phyloP scores from a whole-genome alignment of 2,113 vertebrate genomes.

The Colistium nudipinnis region DNA sequence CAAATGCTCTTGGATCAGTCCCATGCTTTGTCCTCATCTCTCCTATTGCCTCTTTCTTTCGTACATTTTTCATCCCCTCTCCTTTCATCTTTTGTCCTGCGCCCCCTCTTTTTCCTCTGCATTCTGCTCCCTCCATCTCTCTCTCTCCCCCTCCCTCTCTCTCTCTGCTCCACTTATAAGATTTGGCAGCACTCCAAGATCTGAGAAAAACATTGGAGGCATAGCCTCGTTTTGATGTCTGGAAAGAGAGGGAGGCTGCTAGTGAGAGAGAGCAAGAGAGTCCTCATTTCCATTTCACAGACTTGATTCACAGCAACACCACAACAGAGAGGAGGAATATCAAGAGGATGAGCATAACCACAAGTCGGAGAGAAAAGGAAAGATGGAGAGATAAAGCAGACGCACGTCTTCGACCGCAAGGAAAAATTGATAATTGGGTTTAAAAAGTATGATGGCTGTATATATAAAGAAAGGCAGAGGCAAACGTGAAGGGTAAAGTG shows the following conservation, averaged over 20 bases:
- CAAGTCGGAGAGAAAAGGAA: constrained; percentile 70
- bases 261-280: constrained; percentile 66
- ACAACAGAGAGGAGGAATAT: constrained; percentile 58
- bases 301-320: constrained; percentile 62
- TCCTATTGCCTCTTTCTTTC: constrained; percentile 63
- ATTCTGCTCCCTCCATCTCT: constrained; percentile 64
- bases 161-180: constrained; percentile 79
- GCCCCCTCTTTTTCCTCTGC: constrained; percentile 70
- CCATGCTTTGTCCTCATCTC: constrained; percentile 71
- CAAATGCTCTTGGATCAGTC: constrained; percentile 69
- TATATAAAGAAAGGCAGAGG: constrained; percentile 28
- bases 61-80: constrained; percentile 74
- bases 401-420: constrained; percentile 13
- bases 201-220: constrained; percentile 82
- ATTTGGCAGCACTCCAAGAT: constrained; percentile 87
- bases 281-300: constrained; percentile 81
- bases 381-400: constrained; percentile 30
- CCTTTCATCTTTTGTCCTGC: constrained; percentile 70
- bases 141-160: constrained; percentile 48
- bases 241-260: constrained; percentile 70
- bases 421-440: constrained; percentile 47
- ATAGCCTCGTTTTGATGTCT: constrained; percentile 86
- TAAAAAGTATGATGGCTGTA: constrained; percentile 47
- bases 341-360: constrained; percentile 48
- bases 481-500: constrained; percentile 11